phyloP scores from a whole-genome alignment of 2,797 vertebrate species.

The Varecia variegata region DNA sequence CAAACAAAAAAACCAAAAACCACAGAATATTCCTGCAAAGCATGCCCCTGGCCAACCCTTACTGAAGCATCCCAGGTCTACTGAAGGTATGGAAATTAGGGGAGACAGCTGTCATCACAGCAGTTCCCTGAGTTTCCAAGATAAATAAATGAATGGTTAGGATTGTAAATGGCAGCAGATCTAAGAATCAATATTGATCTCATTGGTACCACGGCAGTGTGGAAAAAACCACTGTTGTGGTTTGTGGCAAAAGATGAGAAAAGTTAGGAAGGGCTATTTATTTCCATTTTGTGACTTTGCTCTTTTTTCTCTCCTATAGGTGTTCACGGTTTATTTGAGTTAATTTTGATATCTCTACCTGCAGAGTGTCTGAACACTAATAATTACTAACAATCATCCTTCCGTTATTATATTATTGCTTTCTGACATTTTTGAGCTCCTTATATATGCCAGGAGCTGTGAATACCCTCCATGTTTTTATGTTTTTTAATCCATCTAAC shows the following conservation, averaged over 20 bases:
- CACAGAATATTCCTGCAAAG: not conserved
- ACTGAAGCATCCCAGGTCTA: not conserved
- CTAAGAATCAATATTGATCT: slow-evolving; percentile 23
- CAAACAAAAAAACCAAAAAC: not conserved
- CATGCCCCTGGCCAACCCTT: not conserved
- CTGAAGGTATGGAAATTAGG: slow-evolving; percentile 11
- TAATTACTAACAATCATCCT: not conserved
- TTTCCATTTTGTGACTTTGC: slow-evolving; percentile 29
- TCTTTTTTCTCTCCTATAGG: not conserved
- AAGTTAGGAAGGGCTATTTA: not conserved
- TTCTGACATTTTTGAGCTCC: not conserved
- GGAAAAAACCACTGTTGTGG: slow-evolving; percentile 43
- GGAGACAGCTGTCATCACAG: not conserved
- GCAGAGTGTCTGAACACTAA: not conserved
- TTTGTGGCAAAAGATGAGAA: slow-evolving; percentile 38
- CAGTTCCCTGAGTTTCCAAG: slow-evolving; percentile 12
- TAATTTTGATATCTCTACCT: not conserved
- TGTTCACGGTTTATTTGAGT: not conserved
- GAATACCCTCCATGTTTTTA: not conserved
- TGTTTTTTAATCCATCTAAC: not conserved
- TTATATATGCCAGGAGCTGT: not conserved
- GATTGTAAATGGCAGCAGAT: not conserved
- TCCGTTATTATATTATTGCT: not conserved
- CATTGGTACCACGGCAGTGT: not conserved
- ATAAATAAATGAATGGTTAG: slow-evolving; percentile 25